Base-by-base conservation (phyloP, 2,888 invertebrate species). In the Gastracanthus pulcherrimus region DNA sequence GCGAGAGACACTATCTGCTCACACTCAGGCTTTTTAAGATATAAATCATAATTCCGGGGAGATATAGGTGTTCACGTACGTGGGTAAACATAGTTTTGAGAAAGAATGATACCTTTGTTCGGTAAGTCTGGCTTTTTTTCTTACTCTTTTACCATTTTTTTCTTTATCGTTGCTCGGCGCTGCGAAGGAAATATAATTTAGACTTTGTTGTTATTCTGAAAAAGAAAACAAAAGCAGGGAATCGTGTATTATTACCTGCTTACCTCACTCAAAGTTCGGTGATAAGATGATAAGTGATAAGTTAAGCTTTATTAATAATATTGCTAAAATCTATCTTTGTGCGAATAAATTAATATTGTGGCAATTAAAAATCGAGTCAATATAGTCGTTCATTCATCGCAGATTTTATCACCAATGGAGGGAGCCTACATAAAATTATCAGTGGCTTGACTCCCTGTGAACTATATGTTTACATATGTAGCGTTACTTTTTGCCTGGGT, bases 381-480 rank as follows among this genome's bases (percentile, higher is more conserved):
- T 11, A 38, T 38, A 11, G 13, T 4, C 13, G 13, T 0, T 45
- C 0, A 11, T 3, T 45, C n/a, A 45, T 45, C 16, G 0, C n/a
- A 13, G n/a, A n/a, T n/a, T n/a, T n/a, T n/a, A n/a, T n/a, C n/a
- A n/a, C n/a, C n/a, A n/a, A n/a, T n/a, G n/a, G n/a, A n/a, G n/a
- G n/a, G n/a, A n/a, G n/a, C 16, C 45, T 19, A 23, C 19, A 16
- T 2, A 5, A 19, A 48, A n/a, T n/a, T 13, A 4, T 41, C 7
- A 58, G 23, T 23, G 23, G 4, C 3, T 31, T 19, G 19, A 6
- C 4, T 72, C 6, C 19, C 13, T n/a, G 16, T 11, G 26, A 41
- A 60, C n/a, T n/a, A n/a, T 26, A 58, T 36, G 34, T 75, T 64
- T 48, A 75, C 34, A 62, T 64, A 36, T 55, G 19, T 41, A 72